phyloP scores from a whole-genome alignment of 2,888 invertebrate species.

The Leptura quadrifasciata region DNA sequence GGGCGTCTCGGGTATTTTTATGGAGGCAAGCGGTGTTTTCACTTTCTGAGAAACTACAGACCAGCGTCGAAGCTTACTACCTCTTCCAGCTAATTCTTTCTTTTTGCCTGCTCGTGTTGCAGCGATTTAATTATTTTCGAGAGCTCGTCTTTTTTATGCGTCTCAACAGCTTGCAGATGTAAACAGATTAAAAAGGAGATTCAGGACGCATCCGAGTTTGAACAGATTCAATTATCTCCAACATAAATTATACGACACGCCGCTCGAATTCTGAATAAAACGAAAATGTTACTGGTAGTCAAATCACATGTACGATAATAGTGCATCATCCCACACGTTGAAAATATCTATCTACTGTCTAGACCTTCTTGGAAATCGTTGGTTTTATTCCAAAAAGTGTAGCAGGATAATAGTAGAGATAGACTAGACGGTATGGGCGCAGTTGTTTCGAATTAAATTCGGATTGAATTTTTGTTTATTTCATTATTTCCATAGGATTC shows the following conservation, averaged over 20 bases:
- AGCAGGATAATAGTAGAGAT: too few relatives aligned
- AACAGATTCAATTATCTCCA: neutral
- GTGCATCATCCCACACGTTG: too few relatives aligned
- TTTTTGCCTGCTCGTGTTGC: conserved; percentile 44
- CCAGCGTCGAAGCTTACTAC: conserved; percentile 27
- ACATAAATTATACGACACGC: neutral
- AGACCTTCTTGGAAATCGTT: too few relatives aligned
- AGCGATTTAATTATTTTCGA: conserved; percentile 51
- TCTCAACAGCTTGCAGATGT: neutral
- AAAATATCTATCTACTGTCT: too few relatives aligned
- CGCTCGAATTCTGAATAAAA: neutral
- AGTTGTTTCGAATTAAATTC: too few relatives aligned
- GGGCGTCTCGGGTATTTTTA: conserved; percentile 14
- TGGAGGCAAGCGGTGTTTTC: conserved; percentile 22
- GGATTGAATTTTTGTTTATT: too few relatives aligned
- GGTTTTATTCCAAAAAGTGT: too few relatives aligned
- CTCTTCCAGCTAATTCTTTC: conserved; percentile 8
- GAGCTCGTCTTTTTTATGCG: conserved; percentile 23
- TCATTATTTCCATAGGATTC: too few relatives aligned
- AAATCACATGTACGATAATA: too few relatives aligned
- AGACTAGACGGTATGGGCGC: too few relatives aligned
- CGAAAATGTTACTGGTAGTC: too few relatives aligned
- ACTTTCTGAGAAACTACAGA: conserved; percentile 35
- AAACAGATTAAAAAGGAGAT: neutral
- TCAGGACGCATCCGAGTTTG: neutral